Percentiles rank a stretch among this genome's conserved stretches.
phyloP scores from a whole-genome alignment of 53 echinoderm and acorn worm species.

The Paelopatides confundens region DNA sequence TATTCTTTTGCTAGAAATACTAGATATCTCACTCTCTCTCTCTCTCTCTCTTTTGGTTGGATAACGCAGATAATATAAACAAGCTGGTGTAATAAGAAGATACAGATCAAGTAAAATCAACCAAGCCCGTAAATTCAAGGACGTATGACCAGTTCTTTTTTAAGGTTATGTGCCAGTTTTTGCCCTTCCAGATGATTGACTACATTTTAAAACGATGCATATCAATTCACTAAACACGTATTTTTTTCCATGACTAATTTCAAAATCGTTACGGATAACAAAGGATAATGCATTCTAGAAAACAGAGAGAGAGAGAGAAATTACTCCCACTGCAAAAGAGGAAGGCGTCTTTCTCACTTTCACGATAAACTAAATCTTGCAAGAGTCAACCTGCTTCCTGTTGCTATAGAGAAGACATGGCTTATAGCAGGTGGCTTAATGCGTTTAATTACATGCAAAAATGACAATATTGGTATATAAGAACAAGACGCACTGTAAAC shows the following conservation, averaged over 20 bases:
- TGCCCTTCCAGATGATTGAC: not conserved
- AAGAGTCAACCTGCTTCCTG: conserved; percentile 38
- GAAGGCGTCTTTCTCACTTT: not conserved
- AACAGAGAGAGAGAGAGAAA: not conserved
- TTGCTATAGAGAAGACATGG: not conserved
- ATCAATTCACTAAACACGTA: conserved; percentile 34
- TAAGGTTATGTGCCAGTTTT: conserved; percentile 43
- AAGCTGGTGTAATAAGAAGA: not conserved
- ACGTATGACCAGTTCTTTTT: conserved; percentile 8
- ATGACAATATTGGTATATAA: conserved; percentile 46
- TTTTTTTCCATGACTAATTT: conserved; percentile 46
- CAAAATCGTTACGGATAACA: conserved; percentile 42
- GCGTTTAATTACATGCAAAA: conserved; percentile 50
- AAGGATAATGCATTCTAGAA: not conserved
- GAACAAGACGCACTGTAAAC: not conserved
- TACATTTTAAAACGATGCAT: conserved; percentile 7
- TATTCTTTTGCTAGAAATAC: no score
- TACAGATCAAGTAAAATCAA: not conserved
- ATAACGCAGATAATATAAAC: no score
- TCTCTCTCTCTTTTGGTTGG: no score
- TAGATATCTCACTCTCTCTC: no score
- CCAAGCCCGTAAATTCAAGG: conserved; percentile 16
- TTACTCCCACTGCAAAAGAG: not conserved
- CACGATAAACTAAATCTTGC: not conserved
- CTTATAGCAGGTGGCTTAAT: conserved; percentile 45